These are phyloP conservation scores for Rallus limicola DNA, from an alignment of 2,113 vertebrate species.

Conservation along the genomic window DNA sequence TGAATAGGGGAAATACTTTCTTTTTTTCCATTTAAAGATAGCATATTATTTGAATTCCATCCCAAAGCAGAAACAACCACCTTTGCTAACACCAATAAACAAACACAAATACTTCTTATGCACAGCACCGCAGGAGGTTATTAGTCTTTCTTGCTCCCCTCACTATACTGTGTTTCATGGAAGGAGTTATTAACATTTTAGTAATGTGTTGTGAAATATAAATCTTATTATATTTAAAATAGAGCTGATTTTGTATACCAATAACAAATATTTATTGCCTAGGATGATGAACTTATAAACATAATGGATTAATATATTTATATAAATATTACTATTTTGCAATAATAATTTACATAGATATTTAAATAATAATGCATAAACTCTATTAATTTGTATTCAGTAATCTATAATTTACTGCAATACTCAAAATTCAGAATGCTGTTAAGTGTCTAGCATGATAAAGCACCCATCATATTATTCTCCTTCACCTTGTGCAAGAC, in stretches of 20 bases:
- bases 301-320: not conserved
- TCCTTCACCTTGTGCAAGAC: not conserved
- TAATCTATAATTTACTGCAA: not conserved
- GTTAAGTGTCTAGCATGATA: not conserved
- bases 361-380: not conserved
- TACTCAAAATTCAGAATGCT: not conserved
- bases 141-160: not conserved
- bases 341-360: not conserved
- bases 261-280: not conserved
- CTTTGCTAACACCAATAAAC: not conserved
- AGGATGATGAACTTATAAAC: not conserved
- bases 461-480: not conserved
- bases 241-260: not conserved
- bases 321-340: not conserved
- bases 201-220: not conserved
- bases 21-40: conserved; percentile 26
- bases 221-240: not conserved
- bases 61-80: not conserved
- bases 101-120: not conserved
- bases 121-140: not conserved
- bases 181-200: not conserved
- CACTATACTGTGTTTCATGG: not conserved
- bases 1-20: not conserved
- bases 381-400: not conserved
- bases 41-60: not conserved